Evolutionary conservation across 2,797 vertebrate genomes (phyloP), one percentile per base, ranked within the genome.

Genomic region (Numenius phaeopus): DNA sequence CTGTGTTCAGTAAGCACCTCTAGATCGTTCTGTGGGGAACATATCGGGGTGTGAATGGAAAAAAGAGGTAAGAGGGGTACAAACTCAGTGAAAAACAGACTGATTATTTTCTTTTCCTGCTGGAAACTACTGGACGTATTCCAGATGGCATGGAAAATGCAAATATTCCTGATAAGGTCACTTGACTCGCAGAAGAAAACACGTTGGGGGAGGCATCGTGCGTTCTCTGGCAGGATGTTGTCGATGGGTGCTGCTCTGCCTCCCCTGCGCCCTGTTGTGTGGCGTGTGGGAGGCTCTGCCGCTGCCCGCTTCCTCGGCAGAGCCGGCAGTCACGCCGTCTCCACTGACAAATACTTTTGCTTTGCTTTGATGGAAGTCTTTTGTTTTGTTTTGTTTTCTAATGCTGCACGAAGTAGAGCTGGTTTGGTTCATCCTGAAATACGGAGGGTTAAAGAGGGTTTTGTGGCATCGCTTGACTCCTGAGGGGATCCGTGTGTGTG

Each of bases 181-280:
- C 5, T 11, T 9, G n/a, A 17, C 17, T 58, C 12, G 32, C 26
- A 14, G 87, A 42, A 37, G 27, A 26, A 82, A 66, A 55, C 14
- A 7, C 0, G 8, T 1, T 18, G 37, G 14, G 32, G 71, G 65
- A 83, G 11, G 37, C 6, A 7, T 1, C 6, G 29, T 52, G n/a
- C 0, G 11, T 34, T 11, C 42, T 19, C 29, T 10, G 34, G 37
- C 70, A 50, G 80, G 65, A 14, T 30, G 81, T 22, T 34, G 69
- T 13, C 15, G 64, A 14, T 30, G 0, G 11, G 21, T 30, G 65
- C 67, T 14, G 62, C 79, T 80, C 22, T 70, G 61, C 66, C 22
- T 46, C 46, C 29, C 2, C 2, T 2, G 46, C 34, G 7, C 57
- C 27, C 17, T 4, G 30, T n/a, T 30, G 10, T 34, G 66, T 23